Percentiles rank a stretch among this genome's conserved stretches.
phyloP scores from a whole-genome alignment of 2,797 vertebrate species.

The Acestrorhynchus altus region DNA sequence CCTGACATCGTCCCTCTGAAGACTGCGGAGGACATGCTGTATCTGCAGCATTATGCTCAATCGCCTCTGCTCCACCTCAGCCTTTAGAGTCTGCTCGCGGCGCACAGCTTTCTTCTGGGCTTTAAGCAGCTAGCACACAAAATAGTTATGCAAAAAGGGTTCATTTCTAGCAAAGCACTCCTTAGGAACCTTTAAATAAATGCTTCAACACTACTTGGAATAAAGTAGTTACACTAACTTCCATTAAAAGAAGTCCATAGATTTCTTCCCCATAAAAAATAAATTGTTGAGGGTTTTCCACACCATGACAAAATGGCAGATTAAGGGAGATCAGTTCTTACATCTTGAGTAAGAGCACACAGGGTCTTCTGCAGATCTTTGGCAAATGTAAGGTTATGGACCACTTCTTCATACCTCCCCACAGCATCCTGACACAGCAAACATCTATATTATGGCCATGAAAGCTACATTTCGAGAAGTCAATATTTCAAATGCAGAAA shows the following conservation, averaged over 20 bases:
- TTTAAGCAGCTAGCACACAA: constrained; percentile 84
- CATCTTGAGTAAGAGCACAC: constrained; percentile 88
- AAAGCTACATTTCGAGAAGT: neutral
- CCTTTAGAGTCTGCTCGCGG: constrained; percentile 80
- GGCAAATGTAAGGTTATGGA: constrained; percentile 92
- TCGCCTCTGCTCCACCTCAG: constrained; percentile 84
- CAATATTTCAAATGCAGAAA: neutral
- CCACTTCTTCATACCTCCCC: constrained; percentile 90
- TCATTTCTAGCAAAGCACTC: too few relatives aligned
- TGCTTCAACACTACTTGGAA: too few relatives aligned
- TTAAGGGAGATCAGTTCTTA: constrained; percentile 68
- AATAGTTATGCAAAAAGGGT: neutral
- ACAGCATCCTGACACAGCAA: constrained; percentile 82
- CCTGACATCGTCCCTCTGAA: constrained; percentile 85
- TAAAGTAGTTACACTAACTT: too few relatives aligned
- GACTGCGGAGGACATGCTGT: constrained; percentile 87
- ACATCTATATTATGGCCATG: neutral
- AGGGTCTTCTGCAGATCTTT: constrained; percentile 92
- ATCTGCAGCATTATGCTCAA: constrained; percentile 86
- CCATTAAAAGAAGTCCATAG: too few relatives aligned
- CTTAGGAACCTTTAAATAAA: too few relatives aligned
- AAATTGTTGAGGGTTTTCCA: too few relatives aligned
- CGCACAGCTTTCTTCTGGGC: constrained; percentile 84
- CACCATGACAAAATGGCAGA: neutral
- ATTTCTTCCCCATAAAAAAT: too few relatives aligned